Percentiles rank a stretch among this genome's conserved stretches.
Conservation (phyloP, 92 coral and sea anemone species). For the Umimayanthus kanabou region DNA sequence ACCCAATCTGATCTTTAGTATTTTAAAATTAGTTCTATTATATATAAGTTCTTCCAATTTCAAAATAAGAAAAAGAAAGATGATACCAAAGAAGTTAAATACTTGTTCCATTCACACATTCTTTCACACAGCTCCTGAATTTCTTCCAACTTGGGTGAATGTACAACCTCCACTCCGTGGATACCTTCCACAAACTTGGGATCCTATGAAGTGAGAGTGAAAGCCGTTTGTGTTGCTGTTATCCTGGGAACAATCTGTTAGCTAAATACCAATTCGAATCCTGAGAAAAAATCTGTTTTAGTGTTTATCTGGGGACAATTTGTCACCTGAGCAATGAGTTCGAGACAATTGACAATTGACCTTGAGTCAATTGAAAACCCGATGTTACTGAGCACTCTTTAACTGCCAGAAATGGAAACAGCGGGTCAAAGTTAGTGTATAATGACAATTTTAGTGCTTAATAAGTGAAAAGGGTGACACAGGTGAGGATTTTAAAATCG, state of each 20-base stretch:
- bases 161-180: constrained; percentile 78
- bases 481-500: too few relatives aligned
- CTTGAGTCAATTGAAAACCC: too few relatives aligned
- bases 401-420: too few relatives aligned
- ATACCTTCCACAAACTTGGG: constrained; percentile 93
- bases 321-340: too few relatives aligned
- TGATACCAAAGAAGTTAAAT: background rate
- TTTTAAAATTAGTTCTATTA: background rate
- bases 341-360: too few relatives aligned
- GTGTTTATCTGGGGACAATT: too few relatives aligned
- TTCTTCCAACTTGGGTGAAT: constrained; percentile 73
- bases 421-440: too few relatives aligned
- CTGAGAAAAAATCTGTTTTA: too few relatives aligned
- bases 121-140: constrained; percentile 75
- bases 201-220: constrained; percentile 50
- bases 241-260: background rate
- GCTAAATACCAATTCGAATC: background rate
- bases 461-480: too few relatives aligned
- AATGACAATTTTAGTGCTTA: too few relatives aligned
- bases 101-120: constrained; percentile 84
- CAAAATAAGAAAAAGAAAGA: background rate
- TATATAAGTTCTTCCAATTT: background rate
- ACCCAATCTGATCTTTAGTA: background rate
- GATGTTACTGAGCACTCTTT: too few relatives aligned
- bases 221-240: background rate